Evolutionary conservation across 2,113 vertebrate species (phyloP).

Genomic region (Zootoca vivipara): DNA sequence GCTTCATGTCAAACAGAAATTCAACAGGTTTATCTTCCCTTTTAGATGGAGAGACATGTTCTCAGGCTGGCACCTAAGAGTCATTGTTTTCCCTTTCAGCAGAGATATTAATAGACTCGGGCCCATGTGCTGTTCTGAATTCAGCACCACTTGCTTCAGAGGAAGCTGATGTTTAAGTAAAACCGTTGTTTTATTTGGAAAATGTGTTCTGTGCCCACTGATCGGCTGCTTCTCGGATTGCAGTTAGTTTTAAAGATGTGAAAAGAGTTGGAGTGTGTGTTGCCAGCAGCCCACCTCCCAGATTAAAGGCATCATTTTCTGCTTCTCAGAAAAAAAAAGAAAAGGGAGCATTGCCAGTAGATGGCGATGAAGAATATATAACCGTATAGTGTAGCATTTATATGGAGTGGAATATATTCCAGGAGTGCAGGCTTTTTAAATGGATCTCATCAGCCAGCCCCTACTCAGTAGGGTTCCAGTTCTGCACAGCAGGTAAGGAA

Average conservation of each 20-base stretch:
- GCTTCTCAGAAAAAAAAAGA: background rate
- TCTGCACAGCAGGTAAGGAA: background rate
- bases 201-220: background rate
- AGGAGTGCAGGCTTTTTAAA: background rate
- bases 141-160: background rate
- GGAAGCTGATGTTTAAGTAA: background rate
- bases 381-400: no score
- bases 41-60: background rate
- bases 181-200: background rate
- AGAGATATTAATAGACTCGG: background rate
- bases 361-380: constrained; percentile 6
- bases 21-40: fast-evolving
- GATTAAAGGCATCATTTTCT: background rate
- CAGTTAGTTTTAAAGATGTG: background rate
- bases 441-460: background rate
- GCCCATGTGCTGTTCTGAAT: background rate
- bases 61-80: no score
- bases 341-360: background rate
- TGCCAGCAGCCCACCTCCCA: background rate
- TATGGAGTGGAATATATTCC: background rate
- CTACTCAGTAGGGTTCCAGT: background rate
- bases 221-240: no score
- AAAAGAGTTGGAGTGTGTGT: background rate
- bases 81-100: background rate
- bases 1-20: background rate